These are phyloP conservation scores for Conger conger DNA, from an alignment of 2,113 vertebrate genomes.

Conservation along the genomic window DNA sequence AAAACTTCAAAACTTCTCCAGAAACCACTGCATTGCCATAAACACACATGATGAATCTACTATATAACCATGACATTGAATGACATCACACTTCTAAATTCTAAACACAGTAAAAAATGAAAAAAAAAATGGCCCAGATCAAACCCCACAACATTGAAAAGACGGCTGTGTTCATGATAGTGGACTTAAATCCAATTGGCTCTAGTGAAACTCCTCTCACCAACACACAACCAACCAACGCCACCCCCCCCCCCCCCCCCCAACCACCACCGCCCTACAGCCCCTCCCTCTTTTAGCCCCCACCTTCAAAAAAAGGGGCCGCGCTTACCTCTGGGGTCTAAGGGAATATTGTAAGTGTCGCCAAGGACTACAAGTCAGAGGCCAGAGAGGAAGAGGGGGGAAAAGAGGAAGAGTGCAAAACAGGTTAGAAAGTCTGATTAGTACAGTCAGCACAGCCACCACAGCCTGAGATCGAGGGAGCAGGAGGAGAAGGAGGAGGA, in stretches of 20 bases:
- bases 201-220: not conserved
- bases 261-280: not conserved
- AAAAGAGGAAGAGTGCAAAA: conserved; percentile 81
- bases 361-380: conserved; percentile 91
- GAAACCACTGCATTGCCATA: too few relatives aligned
- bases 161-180: too few relatives aligned
- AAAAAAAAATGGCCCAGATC: not conserved
- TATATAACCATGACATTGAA: too few relatives aligned
- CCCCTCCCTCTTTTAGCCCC: not conserved
- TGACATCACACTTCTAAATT: too few relatives aligned
- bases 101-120: too few relatives aligned
- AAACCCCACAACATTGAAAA: too few relatives aligned
- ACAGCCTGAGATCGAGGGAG: conserved; percentile 53
- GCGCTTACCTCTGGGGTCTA: conserved; percentile 99
- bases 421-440: conserved; percentile 80
- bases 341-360: conserved; percentile 99
- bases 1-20: too few relatives aligned
- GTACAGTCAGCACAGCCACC: conserved; percentile 67
- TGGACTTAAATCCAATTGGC: not conserved
- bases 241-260: not conserved
- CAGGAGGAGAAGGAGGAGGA: not conserved
- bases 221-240: not conserved
- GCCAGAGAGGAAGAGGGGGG: conserved; percentile 64
- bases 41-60: too few relatives aligned
- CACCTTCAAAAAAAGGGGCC: not conserved